phyloP scores from a whole-genome alignment of 2,797 vertebrate species.

The Anabacerthia variegaticeps region DNA sequence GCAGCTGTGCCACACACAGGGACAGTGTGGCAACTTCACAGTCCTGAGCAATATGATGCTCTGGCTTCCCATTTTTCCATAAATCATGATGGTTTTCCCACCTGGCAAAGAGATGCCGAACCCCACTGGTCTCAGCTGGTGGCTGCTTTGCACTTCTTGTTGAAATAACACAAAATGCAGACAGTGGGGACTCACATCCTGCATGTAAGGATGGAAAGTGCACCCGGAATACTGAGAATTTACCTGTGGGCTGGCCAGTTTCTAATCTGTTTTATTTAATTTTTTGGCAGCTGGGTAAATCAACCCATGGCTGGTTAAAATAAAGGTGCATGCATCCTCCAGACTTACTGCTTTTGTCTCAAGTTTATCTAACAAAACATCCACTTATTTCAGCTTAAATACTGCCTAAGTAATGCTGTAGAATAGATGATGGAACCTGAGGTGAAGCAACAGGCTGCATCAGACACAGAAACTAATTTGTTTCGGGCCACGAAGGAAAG shows the following conservation, averaged over 20 bases:
- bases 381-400: neutral
- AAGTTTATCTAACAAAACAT: neutral
- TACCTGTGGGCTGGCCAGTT: neutral
- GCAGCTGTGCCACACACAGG: neutral
- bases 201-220: neutral
- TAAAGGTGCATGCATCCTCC: neutral
- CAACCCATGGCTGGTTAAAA: neutral
- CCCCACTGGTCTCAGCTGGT: neutral
- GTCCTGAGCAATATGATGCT: neutral
- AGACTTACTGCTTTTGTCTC: neutral
- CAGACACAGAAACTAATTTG: neutral
- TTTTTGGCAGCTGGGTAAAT: neutral
- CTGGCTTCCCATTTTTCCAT: neutral
- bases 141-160: neutral
- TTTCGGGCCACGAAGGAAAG: neutral
- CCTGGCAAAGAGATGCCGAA: neutral
- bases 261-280: neutral
- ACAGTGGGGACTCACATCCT: accelerated
- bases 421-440: neutral
- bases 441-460: neutral
- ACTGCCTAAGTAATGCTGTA: neutral
- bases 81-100: neutral
- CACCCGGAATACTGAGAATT: neutral
- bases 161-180: neutral
- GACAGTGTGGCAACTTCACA: neutral